Evolutionary conservation across 2,797 vertebrate species (phyloP), one percentile per base, ranked within the genome.

Genomic region (Erpetoichthys calabaricus): DNA sequence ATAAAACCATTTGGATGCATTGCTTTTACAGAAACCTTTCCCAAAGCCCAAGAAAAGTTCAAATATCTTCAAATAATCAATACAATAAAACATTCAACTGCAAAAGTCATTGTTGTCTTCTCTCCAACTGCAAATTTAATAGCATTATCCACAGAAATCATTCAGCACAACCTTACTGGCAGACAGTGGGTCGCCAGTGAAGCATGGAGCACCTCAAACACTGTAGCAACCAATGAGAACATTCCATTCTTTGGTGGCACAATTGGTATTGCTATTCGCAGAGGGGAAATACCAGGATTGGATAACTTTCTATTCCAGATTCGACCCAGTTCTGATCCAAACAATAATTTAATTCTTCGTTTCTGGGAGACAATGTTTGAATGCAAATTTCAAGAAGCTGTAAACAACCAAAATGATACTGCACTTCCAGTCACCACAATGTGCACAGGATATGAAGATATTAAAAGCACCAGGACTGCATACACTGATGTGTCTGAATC

Each of bases 101-200:
- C 70, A 4, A 63, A 8, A 25, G 70, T 75, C 56, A 63, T 75
- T 42, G 68, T 75, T 8, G 63, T 63, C 4, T 74, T 75, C 8
- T 68, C 69, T 47, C 68, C 67, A 4, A 72, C 72, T 44, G 73
- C 70, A 54, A 69, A 75, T 54, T 66, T 73, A 8, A 57, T 71
- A 42, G 70, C 73, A 4, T 55, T 75, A n/a, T 54, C 71, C 45
- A 65, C 67, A 45, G 70, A 75, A 59, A 58, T 70, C n/a, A 56
- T 71, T 3, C 45, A 45, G 7, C 75, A 74, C 57, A 77, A 77
- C 8, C 56, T 77, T 45, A 77, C 65, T 1, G 73, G 63, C 1
- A 70, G 62, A 53, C 69, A 75, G 57, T 77, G 75, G 75, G 63
- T 77, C 5, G 75, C 73, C 41, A 74, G 70, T 8, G 75, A 77